Evolutionary conservation across 2,113 vertebrate species (phyloP).

Genomic region (Lamprotornis superbus): DNA sequence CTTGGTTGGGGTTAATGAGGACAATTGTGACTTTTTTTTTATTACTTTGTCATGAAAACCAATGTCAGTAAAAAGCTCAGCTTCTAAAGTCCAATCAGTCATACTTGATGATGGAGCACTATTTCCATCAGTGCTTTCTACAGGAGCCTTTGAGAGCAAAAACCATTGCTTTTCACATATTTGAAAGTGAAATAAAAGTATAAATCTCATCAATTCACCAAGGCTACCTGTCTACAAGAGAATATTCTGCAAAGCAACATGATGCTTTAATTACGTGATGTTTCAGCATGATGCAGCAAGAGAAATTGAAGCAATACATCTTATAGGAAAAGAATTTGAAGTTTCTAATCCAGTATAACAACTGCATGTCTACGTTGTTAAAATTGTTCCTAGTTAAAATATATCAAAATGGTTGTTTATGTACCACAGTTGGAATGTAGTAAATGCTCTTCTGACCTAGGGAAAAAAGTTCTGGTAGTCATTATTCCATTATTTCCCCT

Average conservation of each 20-base stretch:
- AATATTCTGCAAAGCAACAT: not conserved
- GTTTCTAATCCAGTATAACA: not conserved
- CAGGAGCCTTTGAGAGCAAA: not conserved
- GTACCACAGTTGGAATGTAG: not conserved
- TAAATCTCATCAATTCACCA: not conserved
- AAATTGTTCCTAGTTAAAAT: not conserved
- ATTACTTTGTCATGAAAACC: not conserved
- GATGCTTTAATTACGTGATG: not conserved
- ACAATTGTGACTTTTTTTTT: not conserved
- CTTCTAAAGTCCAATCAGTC: not conserved
- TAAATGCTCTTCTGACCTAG: not conserved
- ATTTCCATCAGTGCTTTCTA: not conserved
- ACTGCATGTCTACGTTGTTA: not conserved
- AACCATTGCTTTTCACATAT: not conserved
- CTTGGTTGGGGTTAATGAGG: not conserved
- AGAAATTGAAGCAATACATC: not conserved
- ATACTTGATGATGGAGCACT: not conserved
- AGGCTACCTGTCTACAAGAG: not conserved
- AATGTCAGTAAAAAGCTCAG: not conserved
- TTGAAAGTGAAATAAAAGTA: not conserved
- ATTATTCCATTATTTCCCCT: not conserved
- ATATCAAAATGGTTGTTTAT: not conserved
- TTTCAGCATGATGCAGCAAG: not conserved
- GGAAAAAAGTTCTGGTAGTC: not conserved
- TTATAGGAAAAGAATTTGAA: not conserved